Evolutionary conservation across 2,888 invertebrate species (phyloP), one percentile per base, ranked within the genome.

Genomic region (Heteropelma amictum): DNA sequence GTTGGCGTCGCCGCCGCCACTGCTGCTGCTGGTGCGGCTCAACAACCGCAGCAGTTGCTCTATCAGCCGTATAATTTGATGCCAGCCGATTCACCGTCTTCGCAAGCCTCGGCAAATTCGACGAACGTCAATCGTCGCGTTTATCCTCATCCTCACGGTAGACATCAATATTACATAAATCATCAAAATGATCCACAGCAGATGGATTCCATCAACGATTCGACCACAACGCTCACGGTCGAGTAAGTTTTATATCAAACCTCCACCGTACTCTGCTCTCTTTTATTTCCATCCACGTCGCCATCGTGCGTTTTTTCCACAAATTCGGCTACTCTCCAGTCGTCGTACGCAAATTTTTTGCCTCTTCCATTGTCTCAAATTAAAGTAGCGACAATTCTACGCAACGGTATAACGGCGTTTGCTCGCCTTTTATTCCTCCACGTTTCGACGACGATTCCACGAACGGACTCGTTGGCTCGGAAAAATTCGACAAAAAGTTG

Each of bases 61-160:
- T 88, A 88, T 83, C 88, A 89, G 75, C 88, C 89, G 61, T 88
- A 88, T 82, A 88, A 88, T 81, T 83, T 88, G 72, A 85, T 87
- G 79, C 85, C 86, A 74, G 75, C 80, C 40, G 83, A 81, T 61
- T 83, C 86, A 70, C 84, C 84, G 35, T 82, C 85, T 23, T 82
- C 80, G 77, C 80, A 80, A 63, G 85, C 79, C 56, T 56, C 83
- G 53, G 79, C 80, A 65, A 85, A 81, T 79, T 85, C 85, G 71
- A 85, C 67, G 10, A 51, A 21, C 21, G 40, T 68, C 26, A 63
- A 63, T 23, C 83, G 77, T 33, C 80, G 64, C 45, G 47, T 61
- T 14, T 73, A 77, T 49, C 63, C 70, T 23, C 77, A 74, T 40
- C 30, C 72, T 23, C 77, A 76, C 53, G 60, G 42, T 30, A 65